Evolutionary conservation across 2,888 invertebrate genomes (phyloP).

Genomic region (Nasonovia ribisnigri): DNA sequence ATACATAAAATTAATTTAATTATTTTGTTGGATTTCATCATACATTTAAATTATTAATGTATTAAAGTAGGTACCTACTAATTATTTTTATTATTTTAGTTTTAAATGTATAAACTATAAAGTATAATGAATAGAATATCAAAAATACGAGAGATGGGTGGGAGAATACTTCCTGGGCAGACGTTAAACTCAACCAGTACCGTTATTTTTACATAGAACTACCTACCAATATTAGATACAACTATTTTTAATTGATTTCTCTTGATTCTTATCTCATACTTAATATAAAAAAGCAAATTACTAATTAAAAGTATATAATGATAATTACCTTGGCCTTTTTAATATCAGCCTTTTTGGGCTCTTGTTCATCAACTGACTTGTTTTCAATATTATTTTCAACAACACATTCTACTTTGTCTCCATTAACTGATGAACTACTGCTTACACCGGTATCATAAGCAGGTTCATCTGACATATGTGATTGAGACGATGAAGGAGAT

Average conservation of each 20-base stretch:
- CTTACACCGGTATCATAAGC: slow-evolving; percentile 63
- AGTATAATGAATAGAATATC: too few species aligned
- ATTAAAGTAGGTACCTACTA: too few species aligned
- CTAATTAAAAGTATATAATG: background rate
- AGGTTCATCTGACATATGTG: slow-evolving; percentile 57
- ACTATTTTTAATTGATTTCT: background rate
- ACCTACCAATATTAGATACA: background rate
- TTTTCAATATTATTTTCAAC: slow-evolving; percentile 52
- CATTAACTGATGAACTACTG: slow-evolving; percentile 57
- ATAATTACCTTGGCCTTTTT: slow-evolving; percentile 53
- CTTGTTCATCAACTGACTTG: slow-evolving; percentile 34
- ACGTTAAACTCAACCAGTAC: too few species aligned
- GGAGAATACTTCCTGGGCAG: too few species aligned
- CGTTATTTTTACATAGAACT: too few species aligned
- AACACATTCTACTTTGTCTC: slow-evolving; percentile 52
- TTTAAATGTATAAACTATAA: too few species aligned
- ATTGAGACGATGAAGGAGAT: slow-evolving; percentile 55
- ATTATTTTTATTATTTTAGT: too few species aligned
- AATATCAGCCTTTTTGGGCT: slow-evolving; percentile 31
- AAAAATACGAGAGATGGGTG: too few species aligned
- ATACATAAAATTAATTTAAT: too few species aligned
- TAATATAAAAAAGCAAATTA: background rate
- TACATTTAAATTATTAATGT: too few species aligned
- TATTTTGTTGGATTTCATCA: too few species aligned
- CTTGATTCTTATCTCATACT: background rate